Percentiles rank a stretch among this genome's conserved stretches.
Evolutionary conservation across 2,888 invertebrate genomes (phyloP).

Genomic region (Ctena decussata): DNA sequence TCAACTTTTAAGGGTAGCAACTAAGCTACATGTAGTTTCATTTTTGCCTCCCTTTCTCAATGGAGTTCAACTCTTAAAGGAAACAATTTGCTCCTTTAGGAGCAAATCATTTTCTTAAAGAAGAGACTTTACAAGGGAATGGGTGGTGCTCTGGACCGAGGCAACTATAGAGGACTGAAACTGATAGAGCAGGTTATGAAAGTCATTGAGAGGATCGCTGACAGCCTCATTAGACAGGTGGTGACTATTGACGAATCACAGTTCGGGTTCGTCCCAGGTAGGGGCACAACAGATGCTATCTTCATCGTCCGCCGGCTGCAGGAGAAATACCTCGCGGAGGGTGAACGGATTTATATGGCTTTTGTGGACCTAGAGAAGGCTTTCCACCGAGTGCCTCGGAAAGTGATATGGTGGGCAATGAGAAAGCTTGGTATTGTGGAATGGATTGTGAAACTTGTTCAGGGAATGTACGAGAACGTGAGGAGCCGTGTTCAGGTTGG

Average conservation of each 20-base stretch:
- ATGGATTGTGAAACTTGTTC: not conserved
- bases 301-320: constrained; percentile 27
- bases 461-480: not conserved
- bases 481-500: not conserved
- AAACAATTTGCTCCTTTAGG: too few relatives aligned
- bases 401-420: not conserved
- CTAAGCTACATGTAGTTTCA: too few relatives aligned
- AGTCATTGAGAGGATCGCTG: not conserved
- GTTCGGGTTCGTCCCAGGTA: constrained; percentile 20
- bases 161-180: not conserved
- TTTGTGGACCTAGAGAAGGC: constrained; percentile 8
- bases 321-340: constrained; percentile 22
- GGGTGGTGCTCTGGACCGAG: not conserved
- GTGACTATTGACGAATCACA: constrained; percentile 10
- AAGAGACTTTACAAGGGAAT: constrained; percentile 41
- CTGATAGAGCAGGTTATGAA: constrained; percentile 9
- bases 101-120: too few relatives aligned
- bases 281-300: constrained; percentile 24
- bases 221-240: not conserved
- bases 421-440: not conserved
- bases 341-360: constrained; percentile 25
- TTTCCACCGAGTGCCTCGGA: not conserved
- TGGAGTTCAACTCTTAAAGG: too few relatives aligned
- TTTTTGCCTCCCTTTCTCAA: too few relatives aligned
- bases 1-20: too few relatives aligned